Conservation (phyloP, 2,113 vertebrate genomes). For the Myrmecobius fasciatus region DNA sequence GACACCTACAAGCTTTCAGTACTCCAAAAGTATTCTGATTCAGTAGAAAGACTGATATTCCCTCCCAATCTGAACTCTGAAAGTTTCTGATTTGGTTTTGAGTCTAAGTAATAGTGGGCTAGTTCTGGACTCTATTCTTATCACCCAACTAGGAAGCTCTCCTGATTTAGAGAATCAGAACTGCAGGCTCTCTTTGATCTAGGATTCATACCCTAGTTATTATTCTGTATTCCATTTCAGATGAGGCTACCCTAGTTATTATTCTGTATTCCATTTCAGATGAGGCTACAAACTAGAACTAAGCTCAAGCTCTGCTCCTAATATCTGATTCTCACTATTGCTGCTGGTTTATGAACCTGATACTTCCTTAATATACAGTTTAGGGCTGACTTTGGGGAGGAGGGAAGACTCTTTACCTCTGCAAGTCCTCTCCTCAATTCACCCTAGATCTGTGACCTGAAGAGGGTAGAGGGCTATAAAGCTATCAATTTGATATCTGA, state of each 20-base stretch:
- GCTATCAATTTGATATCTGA: background rate
- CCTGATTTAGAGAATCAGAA: too few relatives aligned
- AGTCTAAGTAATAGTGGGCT: too few relatives aligned
- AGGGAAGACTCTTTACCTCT: slow-evolving; percentile 69
- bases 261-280: background rate
- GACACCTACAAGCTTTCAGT: too few relatives aligned
- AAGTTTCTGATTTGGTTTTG: too few relatives aligned
- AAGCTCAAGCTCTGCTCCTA: background rate
- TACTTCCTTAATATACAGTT: background rate
- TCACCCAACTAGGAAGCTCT: too few relatives aligned
- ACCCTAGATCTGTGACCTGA: background rate
- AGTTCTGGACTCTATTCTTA: too few relatives aligned
- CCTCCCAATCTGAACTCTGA: background rate
- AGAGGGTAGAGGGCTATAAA: background rate
- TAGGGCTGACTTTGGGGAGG: slow-evolving; percentile 64
- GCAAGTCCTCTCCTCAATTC: background rate
- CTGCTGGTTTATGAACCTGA: background rate
- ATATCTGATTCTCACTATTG: background rate
- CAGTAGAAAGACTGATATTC: too few relatives aligned
- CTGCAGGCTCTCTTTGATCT: background rate
- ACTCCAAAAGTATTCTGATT: too few relatives aligned
- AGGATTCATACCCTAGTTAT: background rate
- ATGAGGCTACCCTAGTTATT: background rate
- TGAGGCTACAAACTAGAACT: background rate
- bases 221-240: background rate